Base-by-base conservation (phyloP, 1,140 invertebrate genomes). In the Zaprionus tsacasi region DNA sequence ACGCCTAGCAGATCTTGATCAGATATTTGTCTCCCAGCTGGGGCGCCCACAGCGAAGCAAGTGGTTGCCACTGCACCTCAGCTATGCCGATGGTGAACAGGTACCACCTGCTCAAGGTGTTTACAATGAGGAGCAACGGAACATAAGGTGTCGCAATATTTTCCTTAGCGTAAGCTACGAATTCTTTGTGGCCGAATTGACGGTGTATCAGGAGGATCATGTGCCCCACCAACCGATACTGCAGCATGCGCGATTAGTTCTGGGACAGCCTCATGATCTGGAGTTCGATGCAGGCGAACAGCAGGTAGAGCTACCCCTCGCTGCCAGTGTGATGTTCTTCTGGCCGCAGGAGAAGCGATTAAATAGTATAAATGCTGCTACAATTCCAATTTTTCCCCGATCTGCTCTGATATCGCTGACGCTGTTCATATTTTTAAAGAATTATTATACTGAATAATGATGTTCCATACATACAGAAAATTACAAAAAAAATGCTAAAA, bases 111-210 rank as follows among this genome's bases (percentile, higher is more conserved):
- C 86, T 6, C 74, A 70, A 25, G 86, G 81, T 21, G 45, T 50
- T 11, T 91, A 65, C 55, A 55, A 85, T 33, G 69, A 61, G n/a
- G 43, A 75, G 0, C 63, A 71, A 17, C 77, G 73, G 11, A 77
- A 61, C 17, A 88, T 92, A 1, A 86, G 58, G 21, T 92, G 91
- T 17, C 80, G 78, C 4, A 92, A 92, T 58, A 91, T 92, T 36
- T 50, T 88, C 7, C 55, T 92, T 0, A 86, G 81, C 58, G 78
- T 89, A 10, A 48, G 70, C 17, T 92, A 92, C 52, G 91, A 92
- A 52, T 91, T 92, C 50, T 75, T 81, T 50, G 69, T 83, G 8
- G 77, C 65, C 1, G 58, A 60, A 5, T 12, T 79, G 17, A 55
- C 71, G 0, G 25, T 88, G 7, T 45, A 45, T 7, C 36, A 79